Percentiles rank a stretch among this genome's conserved stretches.
Evolutionary conservation across 2,113 vertebrate genomes (phyloP).

Genomic region (Cepphus grylle): DNA sequence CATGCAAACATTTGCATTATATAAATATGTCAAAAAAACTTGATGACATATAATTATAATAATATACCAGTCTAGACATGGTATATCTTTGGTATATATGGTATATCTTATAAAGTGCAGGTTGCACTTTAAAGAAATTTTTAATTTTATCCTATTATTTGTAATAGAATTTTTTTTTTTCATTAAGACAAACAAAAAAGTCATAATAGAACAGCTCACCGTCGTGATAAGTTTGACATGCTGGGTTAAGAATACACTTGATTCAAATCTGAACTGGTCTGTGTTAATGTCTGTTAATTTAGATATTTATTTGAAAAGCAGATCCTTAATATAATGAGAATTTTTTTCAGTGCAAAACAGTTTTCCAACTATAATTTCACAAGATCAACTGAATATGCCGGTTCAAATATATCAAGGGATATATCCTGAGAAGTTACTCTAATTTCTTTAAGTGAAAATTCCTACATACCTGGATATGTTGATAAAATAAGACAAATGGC

Average conservation of each 20-base stretch:
- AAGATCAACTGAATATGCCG: not conserved
- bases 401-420: not conserved
- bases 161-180: not conserved
- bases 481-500: not conserved
- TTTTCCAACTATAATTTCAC: not conserved
- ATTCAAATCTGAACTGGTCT: not conserved
- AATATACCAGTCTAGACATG: not conserved
- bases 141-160: not conserved
- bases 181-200: not conserved
- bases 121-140: not conserved
- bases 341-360: not conserved
- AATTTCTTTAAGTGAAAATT: not conserved
- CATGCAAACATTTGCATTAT: not conserved
- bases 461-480: not conserved
- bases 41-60: not conserved
- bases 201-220: not conserved
- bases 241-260: not conserved
- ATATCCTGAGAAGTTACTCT: not conserved
- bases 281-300: not conserved
- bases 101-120: not conserved
- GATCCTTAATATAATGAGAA: not conserved
- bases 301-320: not conserved
- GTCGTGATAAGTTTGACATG: not conserved
- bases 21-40: not conserved
- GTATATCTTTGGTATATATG: not conserved